A percentile compares a stretch with the other conserved stretches of the same genome.
Conservation (phyloP, 2,888 invertebrate genomes). For the Pyralis farinalis region DNA sequence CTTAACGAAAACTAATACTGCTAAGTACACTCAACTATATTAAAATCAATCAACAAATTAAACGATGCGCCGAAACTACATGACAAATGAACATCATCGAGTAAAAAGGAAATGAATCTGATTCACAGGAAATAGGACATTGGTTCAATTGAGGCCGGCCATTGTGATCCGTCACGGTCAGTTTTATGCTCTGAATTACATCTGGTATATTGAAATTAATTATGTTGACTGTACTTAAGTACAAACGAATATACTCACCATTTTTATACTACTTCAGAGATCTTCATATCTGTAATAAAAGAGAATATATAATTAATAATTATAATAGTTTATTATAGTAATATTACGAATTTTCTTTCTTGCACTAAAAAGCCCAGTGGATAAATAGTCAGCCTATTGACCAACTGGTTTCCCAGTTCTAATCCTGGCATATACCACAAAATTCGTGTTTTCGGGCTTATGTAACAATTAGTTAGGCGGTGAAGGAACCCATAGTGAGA, state of each 20-base stretch:
- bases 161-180: slow-evolving; percentile 50
- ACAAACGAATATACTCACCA: background rate
- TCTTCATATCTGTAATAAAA: background rate
- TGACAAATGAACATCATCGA: slow-evolving; percentile 71
- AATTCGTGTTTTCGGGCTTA: too few species aligned
- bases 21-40: slow-evolving; percentile 42
- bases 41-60: slow-evolving; percentile 64
- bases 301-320: background rate
- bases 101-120: slow-evolving; percentile 77
- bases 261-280: background rate
- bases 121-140: slow-evolving; percentile 77
- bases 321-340: too few species aligned
- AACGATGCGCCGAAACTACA: slow-evolving; percentile 50
- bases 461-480: too few species aligned
- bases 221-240: slow-evolving; percentile 1
- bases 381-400: too few species aligned
- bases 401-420: too few species aligned
- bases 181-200: slow-evolving; percentile 32
- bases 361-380: too few species aligned
- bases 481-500: too few species aligned
- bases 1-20: background rate
- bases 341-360: too few species aligned
- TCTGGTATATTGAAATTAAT: slow-evolving; percentile 12
- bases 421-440: too few species aligned
- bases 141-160: slow-evolving; percentile 72